Evolutionary conservation across 1,140 invertebrate genomes (phyloP).

Genomic region (Theocolax elegans): DNA sequence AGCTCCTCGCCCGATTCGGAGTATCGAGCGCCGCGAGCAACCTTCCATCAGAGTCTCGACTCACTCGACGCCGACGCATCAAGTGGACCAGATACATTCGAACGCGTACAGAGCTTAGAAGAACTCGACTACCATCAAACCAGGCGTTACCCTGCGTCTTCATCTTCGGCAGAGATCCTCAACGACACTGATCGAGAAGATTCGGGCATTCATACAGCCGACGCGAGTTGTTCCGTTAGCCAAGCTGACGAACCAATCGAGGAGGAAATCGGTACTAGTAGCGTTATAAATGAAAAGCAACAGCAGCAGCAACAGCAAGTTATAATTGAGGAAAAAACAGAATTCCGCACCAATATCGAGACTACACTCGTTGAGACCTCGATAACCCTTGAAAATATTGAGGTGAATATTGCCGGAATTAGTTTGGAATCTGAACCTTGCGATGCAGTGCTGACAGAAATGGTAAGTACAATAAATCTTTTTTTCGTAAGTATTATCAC

Average conservation of each 20-base stretch:
- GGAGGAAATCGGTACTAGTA: conserved; percentile 42
- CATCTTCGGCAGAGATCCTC: conserved; percentile 66
- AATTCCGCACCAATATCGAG: conserved; percentile 20
- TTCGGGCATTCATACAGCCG: conserved; percentile 83
- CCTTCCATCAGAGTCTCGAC: conserved; percentile 74
- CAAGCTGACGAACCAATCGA: conserved; percentile 76
- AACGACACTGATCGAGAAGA: conserved; percentile 81
- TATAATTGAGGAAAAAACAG: conserved; percentile 47
- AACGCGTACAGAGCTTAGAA: conserved; percentile 75
- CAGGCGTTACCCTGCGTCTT: conserved; percentile 68
- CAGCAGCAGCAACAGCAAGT: conserved; percentile 36
- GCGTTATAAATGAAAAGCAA: background rate
- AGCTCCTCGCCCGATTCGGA: conserved; percentile 64
- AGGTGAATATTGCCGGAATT: conserved; percentile 45
- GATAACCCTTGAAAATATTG: conserved; percentile 46
- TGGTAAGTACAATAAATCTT: conserved; percentile 50
- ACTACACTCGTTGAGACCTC: background rate
- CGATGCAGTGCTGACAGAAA: conserved; percentile 55
- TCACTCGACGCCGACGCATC: conserved; percentile 71
- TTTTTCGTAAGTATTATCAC: no score
- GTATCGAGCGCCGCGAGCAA: conserved; percentile 57
- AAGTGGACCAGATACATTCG: conserved; percentile 69
- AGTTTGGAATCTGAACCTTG: background rate
- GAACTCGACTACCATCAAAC: conserved; percentile 64
- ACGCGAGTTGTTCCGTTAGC: conserved; percentile 80